Conservation (phyloP, 2,888 invertebrate species). For the Scaptomyza parva region DNA sequence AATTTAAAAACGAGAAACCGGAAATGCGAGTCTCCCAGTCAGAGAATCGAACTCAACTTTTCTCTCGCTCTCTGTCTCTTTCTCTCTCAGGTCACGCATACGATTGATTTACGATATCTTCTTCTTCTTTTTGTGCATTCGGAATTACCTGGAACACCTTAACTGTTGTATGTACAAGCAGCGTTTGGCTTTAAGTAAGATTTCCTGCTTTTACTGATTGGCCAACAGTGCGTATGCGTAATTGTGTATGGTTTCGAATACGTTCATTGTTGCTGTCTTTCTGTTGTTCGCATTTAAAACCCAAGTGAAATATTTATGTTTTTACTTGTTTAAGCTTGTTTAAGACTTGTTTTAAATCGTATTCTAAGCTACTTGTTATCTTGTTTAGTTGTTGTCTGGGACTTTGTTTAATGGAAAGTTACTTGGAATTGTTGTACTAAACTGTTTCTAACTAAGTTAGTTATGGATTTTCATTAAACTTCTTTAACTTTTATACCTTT, state of each 20-base stretch:
- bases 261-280: conserved; percentile 5
- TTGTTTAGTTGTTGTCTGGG: not conserved
- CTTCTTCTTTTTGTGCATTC: conserved; percentile 15
- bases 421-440: not conserved
- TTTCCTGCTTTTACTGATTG: conserved; percentile 17
- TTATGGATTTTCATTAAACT: too few relatives aligned
- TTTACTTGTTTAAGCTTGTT: not conserved
- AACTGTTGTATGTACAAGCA: not conserved
- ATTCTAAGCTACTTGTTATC: not conserved
- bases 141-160: conserved; percentile 11
- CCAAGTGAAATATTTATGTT: conserved; percentile 3
- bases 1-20: conserved; percentile 73
- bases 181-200: conserved; percentile 21
- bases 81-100: conserved; percentile 14
- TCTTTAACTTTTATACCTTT: too few relatives aligned
- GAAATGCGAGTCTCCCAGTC: conserved; percentile 55
- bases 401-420: not conserved
- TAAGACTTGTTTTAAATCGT: not conserved
- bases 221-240: conserved; percentile 53
- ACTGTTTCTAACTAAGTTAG: too few relatives aligned
- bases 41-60: not conserved
- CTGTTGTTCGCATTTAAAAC: conserved; percentile 7
- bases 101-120: conserved; percentile 63
- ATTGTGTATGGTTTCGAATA: conserved; percentile 9
- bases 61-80: conserved; percentile 1